These are phyloP conservation scores for Armadillidium nasatum DNA, from an alignment of 1,140 invertebrate genomes.

Conservation along the genomic window DNA sequence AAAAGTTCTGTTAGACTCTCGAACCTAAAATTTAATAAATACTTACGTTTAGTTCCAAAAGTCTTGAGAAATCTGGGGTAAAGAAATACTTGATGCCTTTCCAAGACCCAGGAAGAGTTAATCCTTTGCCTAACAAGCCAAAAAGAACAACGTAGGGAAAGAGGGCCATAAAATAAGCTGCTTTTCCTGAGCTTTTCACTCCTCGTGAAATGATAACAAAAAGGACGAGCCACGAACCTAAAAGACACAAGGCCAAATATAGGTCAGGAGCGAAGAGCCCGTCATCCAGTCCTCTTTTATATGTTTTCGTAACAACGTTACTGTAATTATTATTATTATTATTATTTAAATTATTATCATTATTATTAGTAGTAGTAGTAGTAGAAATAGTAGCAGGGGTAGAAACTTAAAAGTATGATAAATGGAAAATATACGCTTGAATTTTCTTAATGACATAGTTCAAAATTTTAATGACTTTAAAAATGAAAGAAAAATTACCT, in stretches of 20 bases:
- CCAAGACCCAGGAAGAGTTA: neutral
- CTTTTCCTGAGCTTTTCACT: slow-evolving; percentile 33
- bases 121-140: neutral
- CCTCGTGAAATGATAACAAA: slow-evolving; percentile 53
- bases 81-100: slow-evolving; percentile 14
- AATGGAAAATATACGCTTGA: no score
- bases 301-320: neutral
- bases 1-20: no score
- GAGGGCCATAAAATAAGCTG: slow-evolving; percentile 11
- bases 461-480: neutral
- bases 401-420: no score
- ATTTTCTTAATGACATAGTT: neutral
- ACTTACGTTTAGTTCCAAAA: slow-evolving; percentile 11
- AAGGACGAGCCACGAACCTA: neutral
- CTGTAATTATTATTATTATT: neutral
- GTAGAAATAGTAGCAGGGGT: no score
- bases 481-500: neutral
- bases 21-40: neutral
- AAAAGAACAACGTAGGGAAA: slow-evolving; percentile 19
- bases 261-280: neutral
- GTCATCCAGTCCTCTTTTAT: slow-evolving; percentile 6
- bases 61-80: neutral
- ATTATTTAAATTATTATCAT: neutral
- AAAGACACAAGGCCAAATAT: slow-evolving; percentile 16
- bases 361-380: no score